phyloP scores from a whole-genome alignment of 2,888 invertebrate species.

The Sphaerophoria taeniata region DNA sequence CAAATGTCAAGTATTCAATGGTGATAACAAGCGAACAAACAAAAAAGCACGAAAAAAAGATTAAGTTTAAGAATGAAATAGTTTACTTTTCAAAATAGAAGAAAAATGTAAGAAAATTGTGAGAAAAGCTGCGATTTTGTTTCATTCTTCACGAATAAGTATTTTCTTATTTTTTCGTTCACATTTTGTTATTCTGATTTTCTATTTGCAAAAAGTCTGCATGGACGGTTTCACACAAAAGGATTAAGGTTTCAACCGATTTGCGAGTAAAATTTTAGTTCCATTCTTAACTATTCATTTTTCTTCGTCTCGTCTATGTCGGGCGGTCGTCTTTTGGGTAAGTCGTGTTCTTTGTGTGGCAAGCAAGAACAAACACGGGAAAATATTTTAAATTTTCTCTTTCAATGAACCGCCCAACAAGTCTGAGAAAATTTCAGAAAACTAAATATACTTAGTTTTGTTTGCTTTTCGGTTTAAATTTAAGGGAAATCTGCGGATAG shows the following conservation, averaged over 20 bases:
- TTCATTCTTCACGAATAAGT: constrained; percentile 4
- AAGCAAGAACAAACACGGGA: constrained; percentile 48
- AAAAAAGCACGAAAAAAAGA: constrained; percentile 13
- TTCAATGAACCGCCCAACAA: constrained; percentile 53
- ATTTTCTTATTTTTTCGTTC: not conserved
- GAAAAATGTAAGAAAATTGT: constrained; percentile 1
- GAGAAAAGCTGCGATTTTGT: constrained; percentile 12
- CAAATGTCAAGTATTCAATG: constrained; percentile 67
- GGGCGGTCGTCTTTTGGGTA: constrained; percentile 1
- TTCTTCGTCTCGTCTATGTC: constrained; percentile 1
- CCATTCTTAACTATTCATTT: constrained; percentile 49
- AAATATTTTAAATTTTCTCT: constrained; percentile 62
- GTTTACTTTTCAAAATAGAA: constrained; percentile 25
- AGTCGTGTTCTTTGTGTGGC: constrained; percentile 33
- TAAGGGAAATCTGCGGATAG: constrained; percentile 61
- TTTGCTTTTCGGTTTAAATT: constrained; percentile 9
- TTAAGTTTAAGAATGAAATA: constrained; percentile 49
- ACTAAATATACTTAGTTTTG: not conserved
- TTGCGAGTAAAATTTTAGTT: constrained; percentile 42
- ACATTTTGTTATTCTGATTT: constrained; percentile 17
- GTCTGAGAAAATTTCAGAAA: constrained; percentile 28
- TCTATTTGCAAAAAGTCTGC: constrained; percentile 51
- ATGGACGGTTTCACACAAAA: constrained; percentile 68
- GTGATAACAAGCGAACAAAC: constrained; percentile 54
- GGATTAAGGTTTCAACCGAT: constrained; percentile 62